Conservation (phyloP, 2,888 invertebrate species). For the Drosophila yooni region DNA sequence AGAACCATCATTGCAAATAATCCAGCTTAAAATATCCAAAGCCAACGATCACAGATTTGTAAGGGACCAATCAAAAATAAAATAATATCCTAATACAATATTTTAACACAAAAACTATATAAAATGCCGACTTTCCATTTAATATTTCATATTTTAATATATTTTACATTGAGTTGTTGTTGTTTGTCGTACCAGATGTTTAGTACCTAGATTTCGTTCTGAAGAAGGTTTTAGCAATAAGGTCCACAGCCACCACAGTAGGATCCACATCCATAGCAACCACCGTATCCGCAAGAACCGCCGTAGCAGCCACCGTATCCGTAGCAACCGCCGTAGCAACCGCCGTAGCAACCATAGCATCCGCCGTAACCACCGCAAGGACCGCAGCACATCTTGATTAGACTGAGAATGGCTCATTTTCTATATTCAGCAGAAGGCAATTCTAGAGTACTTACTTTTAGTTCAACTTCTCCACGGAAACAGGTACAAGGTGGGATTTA, state of each 20-base stretch:
- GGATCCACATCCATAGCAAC: constrained; percentile 5
- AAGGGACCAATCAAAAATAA: neutral
- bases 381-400: constrained; percentile 16
- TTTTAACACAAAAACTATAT: neutral
- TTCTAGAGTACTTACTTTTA: constrained; percentile 4
- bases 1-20: no score
- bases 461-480: neutral
- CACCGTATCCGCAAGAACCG: neutral
- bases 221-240: constrained; percentile 10
- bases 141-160: neutral
- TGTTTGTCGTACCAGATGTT: neutral
- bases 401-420: neutral
- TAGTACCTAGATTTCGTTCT: constrained; percentile 22
- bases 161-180: neutral
- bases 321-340: neutral
- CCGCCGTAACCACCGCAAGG: constrained; percentile 10
- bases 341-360: neutral
- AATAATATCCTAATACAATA: neutral
- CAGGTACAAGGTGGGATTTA: neutral
- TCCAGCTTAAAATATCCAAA: no score
- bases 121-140: neutral
- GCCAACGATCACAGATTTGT: no score
- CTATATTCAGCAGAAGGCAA: neutral
- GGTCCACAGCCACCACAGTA: constrained; percentile 11
- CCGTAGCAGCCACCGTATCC: neutral